phyloP scores from a whole-genome alignment of 2,888 invertebrate genomes.

The Nysson spinosus region DNA sequence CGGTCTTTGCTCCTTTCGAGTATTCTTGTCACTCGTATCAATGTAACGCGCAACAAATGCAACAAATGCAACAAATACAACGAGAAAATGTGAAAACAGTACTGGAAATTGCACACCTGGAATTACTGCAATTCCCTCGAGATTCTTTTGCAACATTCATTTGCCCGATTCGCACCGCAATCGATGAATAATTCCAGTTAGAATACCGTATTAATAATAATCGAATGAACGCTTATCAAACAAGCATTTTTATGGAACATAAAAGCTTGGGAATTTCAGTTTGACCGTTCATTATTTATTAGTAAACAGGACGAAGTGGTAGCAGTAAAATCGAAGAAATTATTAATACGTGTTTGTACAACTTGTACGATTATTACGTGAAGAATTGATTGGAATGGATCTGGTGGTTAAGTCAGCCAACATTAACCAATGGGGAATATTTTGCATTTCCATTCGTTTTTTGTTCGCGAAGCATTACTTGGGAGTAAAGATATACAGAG shows the following conservation, averaged over 20 bases:
- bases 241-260: no score
- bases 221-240: no score
- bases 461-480: slow-evolving; percentile 67
- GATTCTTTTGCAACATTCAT: slow-evolving; percentile 4
- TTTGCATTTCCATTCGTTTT: slow-evolving; percentile 41
- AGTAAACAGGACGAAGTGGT: no score
- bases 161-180: background rate
- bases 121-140: slow-evolving; percentile 38
- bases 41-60: slow-evolving; percentile 26
- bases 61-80: no score
- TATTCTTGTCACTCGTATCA: slow-evolving; percentile 33
- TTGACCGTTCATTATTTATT: no score
- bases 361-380: no score
- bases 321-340: no score
- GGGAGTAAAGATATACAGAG: slow-evolving; percentile 63
- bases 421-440: slow-evolving; percentile 67
- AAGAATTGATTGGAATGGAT: no score
- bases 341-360: no score
- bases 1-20: slow-evolving; percentile 53
- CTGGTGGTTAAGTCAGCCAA: slow-evolving; percentile 2
- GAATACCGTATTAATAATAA: no score
- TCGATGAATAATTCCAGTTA: background rate
- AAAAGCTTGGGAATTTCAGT: no score
- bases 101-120: slow-evolving; percentile 25
- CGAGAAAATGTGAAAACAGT: slow-evolving; percentile 45